phyloP scores from a whole-genome alignment of 2,888 invertebrate species.

The Autographa gamma region DNA sequence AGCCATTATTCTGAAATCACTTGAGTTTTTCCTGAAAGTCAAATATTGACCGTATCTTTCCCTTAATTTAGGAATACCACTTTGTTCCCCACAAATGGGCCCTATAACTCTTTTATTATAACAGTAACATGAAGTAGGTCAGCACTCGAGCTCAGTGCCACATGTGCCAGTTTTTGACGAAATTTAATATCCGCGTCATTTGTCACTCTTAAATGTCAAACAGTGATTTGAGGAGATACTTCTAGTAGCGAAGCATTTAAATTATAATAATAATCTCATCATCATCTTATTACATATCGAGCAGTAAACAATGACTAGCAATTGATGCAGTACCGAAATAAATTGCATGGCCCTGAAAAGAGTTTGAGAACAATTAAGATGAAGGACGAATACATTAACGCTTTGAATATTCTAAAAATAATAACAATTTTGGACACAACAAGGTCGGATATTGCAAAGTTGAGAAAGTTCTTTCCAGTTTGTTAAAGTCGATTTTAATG shows the following conservation, averaged over 20 bases:
- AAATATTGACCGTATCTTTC: neutral
- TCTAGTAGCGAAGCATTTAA: neutral
- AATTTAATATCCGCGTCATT: slow-evolving; percentile 47
- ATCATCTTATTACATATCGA: no score
- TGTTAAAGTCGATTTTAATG: slow-evolving; percentile 46
- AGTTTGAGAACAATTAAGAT: slow-evolving; percentile 30
- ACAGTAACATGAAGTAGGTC: slow-evolving; percentile 41
- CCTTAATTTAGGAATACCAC: neutral
- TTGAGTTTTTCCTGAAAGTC: no score
- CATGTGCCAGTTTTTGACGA: slow-evolving; percentile 44
- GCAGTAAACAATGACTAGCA: neutral
- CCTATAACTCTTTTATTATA: slow-evolving; percentile 10
- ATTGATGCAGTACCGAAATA: neutral
- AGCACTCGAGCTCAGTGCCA: slow-evolving; percentile 17
- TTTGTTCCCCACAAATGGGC: neutral
- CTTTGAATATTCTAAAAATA: slow-evolving; percentile 32
- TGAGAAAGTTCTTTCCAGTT: slow-evolving; percentile 25
- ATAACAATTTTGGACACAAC: slow-evolving; percentile 32
- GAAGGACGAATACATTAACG: slow-evolving; percentile 18
- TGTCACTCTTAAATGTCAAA: slow-evolving; percentile 45
- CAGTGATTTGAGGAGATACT: slow-evolving; percentile 30
- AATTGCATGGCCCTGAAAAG: neutral
- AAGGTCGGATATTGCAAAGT: slow-evolving; percentile 31
- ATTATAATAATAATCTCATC: no score
- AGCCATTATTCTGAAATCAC: neutral